phyloP scores from a whole-genome alignment of 2,113 vertebrate species.

The Scatophagus argus region DNA sequence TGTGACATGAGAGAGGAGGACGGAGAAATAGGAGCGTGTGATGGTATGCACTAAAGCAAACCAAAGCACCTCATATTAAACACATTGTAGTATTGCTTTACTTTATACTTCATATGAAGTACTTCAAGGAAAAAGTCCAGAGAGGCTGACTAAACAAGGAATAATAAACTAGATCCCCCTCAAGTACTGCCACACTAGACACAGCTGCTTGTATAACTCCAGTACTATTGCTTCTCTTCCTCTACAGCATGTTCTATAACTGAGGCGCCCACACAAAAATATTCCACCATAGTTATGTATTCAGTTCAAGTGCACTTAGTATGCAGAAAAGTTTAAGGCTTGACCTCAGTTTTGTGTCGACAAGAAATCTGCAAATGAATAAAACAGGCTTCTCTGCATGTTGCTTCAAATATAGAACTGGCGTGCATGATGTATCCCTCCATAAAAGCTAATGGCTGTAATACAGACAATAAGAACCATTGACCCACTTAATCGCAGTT shows the following conservation, averaged over 20 bases:
- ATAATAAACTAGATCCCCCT: slow-evolving; percentile 71
- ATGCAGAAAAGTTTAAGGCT: slow-evolving; percentile 52
- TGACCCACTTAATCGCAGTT: slow-evolving; percentile 69
- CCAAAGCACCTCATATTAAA: slow-evolving; percentile 59
- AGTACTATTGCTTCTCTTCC: slow-evolving; percentile 43
- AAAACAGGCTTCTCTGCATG: slow-evolving; percentile 43
- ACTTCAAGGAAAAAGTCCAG: slow-evolving; percentile 64
- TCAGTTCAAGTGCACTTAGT: slow-evolving; percentile 50
- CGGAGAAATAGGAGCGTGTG: slow-evolving; percentile 21
- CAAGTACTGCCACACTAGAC: slow-evolving; percentile 61
- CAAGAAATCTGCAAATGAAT: slow-evolving; percentile 56
- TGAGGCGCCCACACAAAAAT: slow-evolving; percentile 48
- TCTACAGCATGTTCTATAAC: slow-evolving; percentile 43
- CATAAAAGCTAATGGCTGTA: slow-evolving; percentile 63
- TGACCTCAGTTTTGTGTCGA: slow-evolving; percentile 56
- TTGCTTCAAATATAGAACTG: slow-evolving; percentile 45
- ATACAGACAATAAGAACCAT: slow-evolving; percentile 62
- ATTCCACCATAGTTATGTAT: slow-evolving; percentile 40
- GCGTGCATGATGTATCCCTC: slow-evolving; percentile 48
- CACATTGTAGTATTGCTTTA: slow-evolving; percentile 42
- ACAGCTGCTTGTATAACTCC: slow-evolving; percentile 57
- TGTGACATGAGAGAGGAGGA: slow-evolving; percentile 51
- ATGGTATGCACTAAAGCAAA: slow-evolving; percentile 63
- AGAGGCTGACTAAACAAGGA: slow-evolving; percentile 77
- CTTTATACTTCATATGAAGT: slow-evolving; percentile 66